phyloP scores from a whole-genome alignment of 2,888 invertebrate genomes.

The Gymnoscelis rufifasciata region DNA sequence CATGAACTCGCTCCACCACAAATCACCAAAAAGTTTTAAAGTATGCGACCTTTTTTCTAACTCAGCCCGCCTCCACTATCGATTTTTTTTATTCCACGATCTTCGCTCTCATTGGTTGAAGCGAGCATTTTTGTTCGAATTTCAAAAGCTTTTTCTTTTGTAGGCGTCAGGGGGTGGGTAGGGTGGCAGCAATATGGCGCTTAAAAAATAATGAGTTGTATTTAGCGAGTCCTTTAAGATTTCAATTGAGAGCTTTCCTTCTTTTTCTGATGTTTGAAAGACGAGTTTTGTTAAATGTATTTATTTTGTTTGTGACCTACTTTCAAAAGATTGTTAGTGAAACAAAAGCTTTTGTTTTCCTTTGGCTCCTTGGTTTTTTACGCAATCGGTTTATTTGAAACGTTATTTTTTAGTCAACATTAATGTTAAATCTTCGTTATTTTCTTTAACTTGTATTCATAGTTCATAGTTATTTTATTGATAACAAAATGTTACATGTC shows the following conservation, averaged over 20 bases:
- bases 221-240: constrained; percentile 26
- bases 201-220: constrained; percentile 49
- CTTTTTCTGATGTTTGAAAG: constrained; percentile 5
- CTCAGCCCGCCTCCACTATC: constrained; percentile 43
- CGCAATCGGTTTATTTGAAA: too few relatives aligned
- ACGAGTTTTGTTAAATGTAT: constrained; percentile 1
- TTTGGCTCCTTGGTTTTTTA: not conserved
- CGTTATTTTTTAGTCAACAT: too few relatives aligned
- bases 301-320: constrained; percentile 1
- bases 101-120: constrained; percentile 56
- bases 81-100: constrained; percentile 58
- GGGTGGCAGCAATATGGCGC: constrained; percentile 52
- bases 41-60: constrained; percentile 34
- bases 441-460: too few relatives aligned
- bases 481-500: too few relatives aligned
- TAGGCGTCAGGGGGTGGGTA: constrained; percentile 54
- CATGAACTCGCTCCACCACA: constrained; percentile 1
- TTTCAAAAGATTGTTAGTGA: not conserved
- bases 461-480: too few relatives aligned
- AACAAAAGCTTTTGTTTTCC: not conserved
- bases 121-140: constrained; percentile 65
- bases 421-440: too few relatives aligned
- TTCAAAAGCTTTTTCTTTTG: constrained; percentile 72
- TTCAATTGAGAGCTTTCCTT: constrained; percentile 17
- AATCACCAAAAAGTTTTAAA: constrained; percentile 23